These are phyloP conservation scores for Dicrurus megarhynchus DNA, from an alignment of 2,113 vertebrate genomes.

Conservation along the genomic window DNA sequence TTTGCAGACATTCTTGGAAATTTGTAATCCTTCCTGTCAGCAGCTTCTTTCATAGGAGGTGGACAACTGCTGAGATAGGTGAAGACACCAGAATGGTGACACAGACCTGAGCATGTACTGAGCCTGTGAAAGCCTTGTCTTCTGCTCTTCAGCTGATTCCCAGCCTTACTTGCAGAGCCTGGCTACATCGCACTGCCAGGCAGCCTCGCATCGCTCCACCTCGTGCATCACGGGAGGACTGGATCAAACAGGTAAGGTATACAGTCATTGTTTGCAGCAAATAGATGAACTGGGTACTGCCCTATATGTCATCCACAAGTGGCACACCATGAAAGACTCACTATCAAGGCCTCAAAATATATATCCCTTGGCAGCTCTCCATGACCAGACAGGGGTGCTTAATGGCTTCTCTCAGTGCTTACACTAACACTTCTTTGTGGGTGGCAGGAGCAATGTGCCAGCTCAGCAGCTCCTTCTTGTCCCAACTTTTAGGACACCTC, in stretches of 20 bases:
- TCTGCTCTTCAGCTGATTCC: neutral
- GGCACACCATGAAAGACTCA: neutral
- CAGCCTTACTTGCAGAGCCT: neutral
- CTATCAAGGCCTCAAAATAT: neutral
- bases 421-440: neutral
- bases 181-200: neutral
- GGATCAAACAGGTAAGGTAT: neutral
- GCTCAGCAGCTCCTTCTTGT: neutral
- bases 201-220: accelerated
- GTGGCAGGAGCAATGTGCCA: neutral
- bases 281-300: neutral
- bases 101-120: neutral
- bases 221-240: accelerated
- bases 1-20: neutral
- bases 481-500: neutral
- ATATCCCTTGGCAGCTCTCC: neutral
- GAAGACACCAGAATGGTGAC: neutral
- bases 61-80: neutral
- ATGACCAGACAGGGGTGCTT: neutral
- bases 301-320: neutral
- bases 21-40: neutral
- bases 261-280: neutral
- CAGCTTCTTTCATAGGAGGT: neutral
- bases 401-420: neutral
- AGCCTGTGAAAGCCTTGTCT: neutral